phyloP scores from a whole-genome alignment of 2,888 invertebrate genomes.

The Leptopilina drosophilae region DNA sequence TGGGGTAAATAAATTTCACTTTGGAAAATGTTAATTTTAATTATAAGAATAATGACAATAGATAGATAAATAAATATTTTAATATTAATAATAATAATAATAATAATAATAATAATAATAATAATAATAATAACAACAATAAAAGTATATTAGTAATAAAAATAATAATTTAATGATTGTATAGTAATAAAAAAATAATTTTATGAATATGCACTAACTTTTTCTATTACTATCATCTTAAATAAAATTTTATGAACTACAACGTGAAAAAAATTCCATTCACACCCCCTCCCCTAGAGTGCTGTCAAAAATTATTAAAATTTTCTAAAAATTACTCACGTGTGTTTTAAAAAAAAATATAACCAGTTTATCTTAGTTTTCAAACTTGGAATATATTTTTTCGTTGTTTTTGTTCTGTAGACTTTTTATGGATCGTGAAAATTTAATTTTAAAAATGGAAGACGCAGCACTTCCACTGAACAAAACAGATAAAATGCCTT shows the following conservation, averaged over 20 bases:
- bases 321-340: background rate
- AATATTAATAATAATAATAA: too few relatives aligned
- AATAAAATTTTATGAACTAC: background rate
- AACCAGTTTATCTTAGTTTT: background rate
- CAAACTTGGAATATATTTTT: background rate
- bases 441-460: constrained; percentile 14
- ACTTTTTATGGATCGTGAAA: constrained; percentile 11
- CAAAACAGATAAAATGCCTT: constrained; percentile 4
- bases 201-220: background rate
- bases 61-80: too few relatives aligned
- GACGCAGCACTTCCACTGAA: constrained; percentile 4
- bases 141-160: background rate
- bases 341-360: background rate
- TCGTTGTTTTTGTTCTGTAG: background rate
- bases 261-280: background rate
- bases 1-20: too few relatives aligned
- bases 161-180: background rate
- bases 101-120: too few relatives aligned
- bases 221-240: background rate
- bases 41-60: too few relatives aligned
- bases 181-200: too few relatives aligned
- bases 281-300: background rate
- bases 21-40: too few relatives aligned
- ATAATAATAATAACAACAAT: too few relatives aligned
- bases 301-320: constrained; percentile 20